These are phyloP conservation scores for Pygoscelis adeliae DNA, from an alignment of 2,113 vertebrate genomes.

Conservation along the genomic window DNA sequence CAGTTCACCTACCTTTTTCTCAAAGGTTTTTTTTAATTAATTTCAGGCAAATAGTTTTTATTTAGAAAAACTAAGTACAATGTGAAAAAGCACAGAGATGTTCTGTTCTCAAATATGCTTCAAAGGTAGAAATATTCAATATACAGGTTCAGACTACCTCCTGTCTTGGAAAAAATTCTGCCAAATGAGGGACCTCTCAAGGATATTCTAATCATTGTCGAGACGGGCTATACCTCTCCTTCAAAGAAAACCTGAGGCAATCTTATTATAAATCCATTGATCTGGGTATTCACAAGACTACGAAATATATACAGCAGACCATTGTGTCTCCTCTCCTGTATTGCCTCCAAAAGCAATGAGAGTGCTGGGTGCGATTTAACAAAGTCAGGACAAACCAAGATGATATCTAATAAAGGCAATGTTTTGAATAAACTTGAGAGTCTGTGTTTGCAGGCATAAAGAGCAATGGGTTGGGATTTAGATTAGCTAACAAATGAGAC, in stretches of 20 bases:
- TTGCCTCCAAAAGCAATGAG: neutral
- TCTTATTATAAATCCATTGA: neutral
- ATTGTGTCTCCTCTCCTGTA: neutral
- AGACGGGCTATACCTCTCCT: neutral
- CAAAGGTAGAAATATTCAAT: neutral
- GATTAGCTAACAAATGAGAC: neutral
- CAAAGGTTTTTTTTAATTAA: neutral
- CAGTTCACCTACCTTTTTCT: neutral
- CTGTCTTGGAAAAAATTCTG: neutral
- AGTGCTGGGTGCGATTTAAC: neutral
- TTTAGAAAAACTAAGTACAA: neutral
- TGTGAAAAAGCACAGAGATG: neutral
- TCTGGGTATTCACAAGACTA: neutral
- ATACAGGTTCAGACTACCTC: neutral
- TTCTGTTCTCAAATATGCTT: neutral
- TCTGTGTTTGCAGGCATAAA: neutral
- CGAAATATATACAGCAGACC: neutral
- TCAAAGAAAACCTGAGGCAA: neutral
- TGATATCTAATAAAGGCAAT: neutral
- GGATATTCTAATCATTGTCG: neutral
- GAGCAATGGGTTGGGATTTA: neutral
- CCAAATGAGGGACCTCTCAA: neutral
- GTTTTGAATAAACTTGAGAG: neutral
- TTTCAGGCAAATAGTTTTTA: neutral
- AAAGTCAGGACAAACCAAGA: neutral